A percentile compares a stretch with the other conserved stretches of the same genome.
Evolutionary conservation across 2,888 invertebrate species (phyloP).

Genomic region (Tipula vernalis): DNA sequence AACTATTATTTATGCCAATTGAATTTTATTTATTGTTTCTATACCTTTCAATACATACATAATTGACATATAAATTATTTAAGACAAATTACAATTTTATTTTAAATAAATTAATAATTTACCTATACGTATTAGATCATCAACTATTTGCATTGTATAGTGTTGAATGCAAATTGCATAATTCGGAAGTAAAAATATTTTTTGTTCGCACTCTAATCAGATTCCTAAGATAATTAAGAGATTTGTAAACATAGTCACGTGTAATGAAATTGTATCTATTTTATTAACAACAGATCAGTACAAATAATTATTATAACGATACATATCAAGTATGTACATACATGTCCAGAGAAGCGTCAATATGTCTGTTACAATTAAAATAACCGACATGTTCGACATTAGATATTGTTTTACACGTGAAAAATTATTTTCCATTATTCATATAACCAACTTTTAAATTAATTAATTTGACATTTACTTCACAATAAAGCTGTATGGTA

Average conservation of each 20-base stretch:
- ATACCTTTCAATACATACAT: neutral
- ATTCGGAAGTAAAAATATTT: neutral
- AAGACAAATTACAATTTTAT: neutral
- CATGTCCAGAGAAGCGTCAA: neutral
- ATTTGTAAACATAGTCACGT: neutral
- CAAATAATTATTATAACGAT: too few species aligned
- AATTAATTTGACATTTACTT: neutral
- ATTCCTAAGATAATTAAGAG: neutral
- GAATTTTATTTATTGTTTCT: neutral
- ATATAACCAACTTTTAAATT: neutral
- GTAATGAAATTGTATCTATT: too few species aligned
- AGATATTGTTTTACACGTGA: neutral
- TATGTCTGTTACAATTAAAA: neutral
- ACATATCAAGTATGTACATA: neutral
- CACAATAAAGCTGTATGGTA: neutral
- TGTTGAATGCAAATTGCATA: neutral
- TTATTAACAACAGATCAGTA: too few species aligned
- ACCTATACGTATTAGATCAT: neutral
- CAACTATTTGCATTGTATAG: neutral
- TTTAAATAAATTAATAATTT: neutral
- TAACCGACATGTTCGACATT: neutral
- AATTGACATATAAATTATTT: neutral
- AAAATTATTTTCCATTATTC: neutral
- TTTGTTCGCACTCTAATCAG: neutral
- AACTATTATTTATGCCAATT: neutral